These are phyloP conservation scores for Gastrophysa polygoni DNA, from an alignment of 2,888 invertebrate genomes.

Conservation along the genomic window DNA sequence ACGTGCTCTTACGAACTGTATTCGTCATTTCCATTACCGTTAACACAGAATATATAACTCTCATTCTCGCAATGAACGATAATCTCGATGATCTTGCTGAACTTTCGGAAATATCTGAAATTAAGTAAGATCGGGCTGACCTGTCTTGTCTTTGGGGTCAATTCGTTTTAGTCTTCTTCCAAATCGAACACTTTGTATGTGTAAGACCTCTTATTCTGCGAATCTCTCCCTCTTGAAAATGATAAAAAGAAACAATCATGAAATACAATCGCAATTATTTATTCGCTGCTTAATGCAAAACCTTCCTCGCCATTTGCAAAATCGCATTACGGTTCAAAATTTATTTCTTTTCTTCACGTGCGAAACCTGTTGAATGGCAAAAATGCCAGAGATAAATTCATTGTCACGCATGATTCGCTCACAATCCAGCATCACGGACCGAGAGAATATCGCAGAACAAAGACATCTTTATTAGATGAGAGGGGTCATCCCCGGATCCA, in stretches of 20 bases:
- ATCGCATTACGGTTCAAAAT: constrained; percentile 8
- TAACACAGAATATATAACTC: no score
- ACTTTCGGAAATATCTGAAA: no score
- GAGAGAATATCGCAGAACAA: constrained; percentile 36
- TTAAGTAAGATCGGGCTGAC: no score
- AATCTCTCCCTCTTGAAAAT: neutral
- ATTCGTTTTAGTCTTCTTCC: no score
- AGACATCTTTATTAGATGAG: constrained; percentile 41
- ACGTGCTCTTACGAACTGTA: no score
- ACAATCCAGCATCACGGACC: constrained; percentile 37
- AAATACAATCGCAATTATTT: neutral
- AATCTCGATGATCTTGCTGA: no score
- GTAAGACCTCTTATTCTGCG: no score
- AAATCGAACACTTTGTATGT: no score
- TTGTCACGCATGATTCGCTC: constrained; percentile 39
- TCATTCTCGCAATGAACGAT: no score
- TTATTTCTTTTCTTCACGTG: constrained; percentile 30
- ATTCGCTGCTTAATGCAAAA: neutral
- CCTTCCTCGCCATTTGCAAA: neutral
- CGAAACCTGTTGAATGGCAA: constrained; percentile 35
- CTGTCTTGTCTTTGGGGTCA: no score
- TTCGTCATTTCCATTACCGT: no score
- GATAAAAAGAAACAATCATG: neutral
- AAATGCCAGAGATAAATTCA: constrained; percentile 36
- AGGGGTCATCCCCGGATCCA: constrained; percentile 32